Evolutionary conservation across 2,888 invertebrate genomes (phyloP).

Genomic region (Plebejus anna): DNA sequence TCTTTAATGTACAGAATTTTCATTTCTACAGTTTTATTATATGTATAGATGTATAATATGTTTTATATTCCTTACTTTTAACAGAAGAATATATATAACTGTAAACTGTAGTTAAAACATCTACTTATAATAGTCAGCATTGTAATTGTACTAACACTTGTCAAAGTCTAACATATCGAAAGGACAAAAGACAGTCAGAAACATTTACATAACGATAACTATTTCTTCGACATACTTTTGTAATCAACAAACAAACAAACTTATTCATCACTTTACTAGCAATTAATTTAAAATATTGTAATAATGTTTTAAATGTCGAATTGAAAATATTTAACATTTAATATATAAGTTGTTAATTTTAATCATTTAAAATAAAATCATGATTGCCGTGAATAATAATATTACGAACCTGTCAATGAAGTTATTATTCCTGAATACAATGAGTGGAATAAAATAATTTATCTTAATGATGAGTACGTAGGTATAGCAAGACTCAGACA

Average conservation of each 20-base stretch:
- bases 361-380: neutral
- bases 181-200: neutral
- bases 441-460: neutral
- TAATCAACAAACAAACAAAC: neutral
- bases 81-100: no score
- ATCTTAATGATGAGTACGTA: no score
- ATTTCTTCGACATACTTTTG: neutral
- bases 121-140: neutral
- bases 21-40: no score
- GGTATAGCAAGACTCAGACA: no score
- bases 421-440: neutral
- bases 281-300: neutral
- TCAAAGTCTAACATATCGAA: neutral
- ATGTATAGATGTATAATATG: no score
- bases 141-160: neutral
- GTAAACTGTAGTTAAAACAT: no score
- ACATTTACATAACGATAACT: neutral
- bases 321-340: conserved; percentile 7
- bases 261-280: neutral
- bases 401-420: neutral
- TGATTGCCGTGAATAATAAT: neutral
- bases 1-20: no score
- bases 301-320: neutral
- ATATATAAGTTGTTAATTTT: neutral
- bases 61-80: no score